Conservation (phyloP, 2,113 vertebrate genomes). For the Dunckerocampus dactyliophorus region DNA sequence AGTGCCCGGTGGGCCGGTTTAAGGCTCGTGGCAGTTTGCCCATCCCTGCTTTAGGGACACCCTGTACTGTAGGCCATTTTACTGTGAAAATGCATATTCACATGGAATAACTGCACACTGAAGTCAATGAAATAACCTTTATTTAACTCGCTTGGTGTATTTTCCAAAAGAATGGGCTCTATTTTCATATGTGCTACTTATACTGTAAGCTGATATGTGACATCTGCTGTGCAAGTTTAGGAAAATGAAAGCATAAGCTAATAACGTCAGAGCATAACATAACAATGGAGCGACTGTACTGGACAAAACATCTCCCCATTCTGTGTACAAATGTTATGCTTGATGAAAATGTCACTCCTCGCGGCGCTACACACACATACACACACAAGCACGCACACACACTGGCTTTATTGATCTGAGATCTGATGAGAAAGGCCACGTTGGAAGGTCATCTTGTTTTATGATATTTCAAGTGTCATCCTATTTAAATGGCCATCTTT, state of each 20-base stretch:
- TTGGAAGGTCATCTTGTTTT: slow-evolving; percentile 3
- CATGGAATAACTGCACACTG: background rate
- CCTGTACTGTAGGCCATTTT: too few relatives aligned
- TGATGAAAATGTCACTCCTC: background rate
- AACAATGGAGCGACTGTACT: background rate
- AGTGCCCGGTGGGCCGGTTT: too few relatives aligned
- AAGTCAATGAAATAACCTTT: background rate
- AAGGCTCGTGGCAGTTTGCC: too few relatives aligned
- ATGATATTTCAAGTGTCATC: slow-evolving; percentile 29
- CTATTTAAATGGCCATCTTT: slow-evolving; percentile 49
- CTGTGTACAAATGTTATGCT: background rate
- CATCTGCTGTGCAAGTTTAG: slow-evolving; percentile 58
- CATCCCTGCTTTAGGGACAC: too few relatives aligned
- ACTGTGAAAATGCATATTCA: too few relatives aligned
- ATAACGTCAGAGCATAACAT: too few relatives aligned
- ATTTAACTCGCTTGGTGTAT: background rate
- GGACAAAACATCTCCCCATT: background rate
- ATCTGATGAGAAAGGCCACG: slow-evolving; percentile 24
- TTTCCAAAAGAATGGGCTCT: slow-evolving; percentile 28
- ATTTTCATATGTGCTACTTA: slow-evolving; percentile 44
- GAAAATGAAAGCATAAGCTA: background rate
- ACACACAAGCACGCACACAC: background rate
- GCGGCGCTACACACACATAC: background rate
- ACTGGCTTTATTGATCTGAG: slow-evolving; percentile 15
- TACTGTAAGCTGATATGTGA: slow-evolving; percentile 4